A percentile compares a stretch with the other conserved stretches of the same genome.
Conservation (phyloP, 2,888 invertebrate genomes). For the Mesoligia furuncula region DNA sequence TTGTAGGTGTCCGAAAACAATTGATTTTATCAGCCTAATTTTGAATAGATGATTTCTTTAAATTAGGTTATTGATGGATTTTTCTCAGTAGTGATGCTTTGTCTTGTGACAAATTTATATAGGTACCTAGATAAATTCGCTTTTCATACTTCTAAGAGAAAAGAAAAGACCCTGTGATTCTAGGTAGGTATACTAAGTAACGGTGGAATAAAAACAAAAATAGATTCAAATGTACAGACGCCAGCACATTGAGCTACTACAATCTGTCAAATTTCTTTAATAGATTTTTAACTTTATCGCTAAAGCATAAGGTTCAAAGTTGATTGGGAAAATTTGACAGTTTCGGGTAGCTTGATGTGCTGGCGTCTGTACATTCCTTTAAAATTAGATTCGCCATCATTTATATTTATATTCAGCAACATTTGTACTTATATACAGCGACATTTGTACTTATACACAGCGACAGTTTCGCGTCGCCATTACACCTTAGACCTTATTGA, state of each 20-base stretch:
- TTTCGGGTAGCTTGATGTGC: too few relatives aligned
- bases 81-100: neutral
- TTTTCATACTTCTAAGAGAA: neutral
- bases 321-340: too few relatives aligned
- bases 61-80: neutral
- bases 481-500: conserved; percentile 6
- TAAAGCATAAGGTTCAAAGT: too few relatives aligned
- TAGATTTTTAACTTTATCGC: too few relatives aligned
- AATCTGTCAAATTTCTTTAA: too few relatives aligned
- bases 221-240: too few relatives aligned
- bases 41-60: neutral
- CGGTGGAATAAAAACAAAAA: too few relatives aligned
- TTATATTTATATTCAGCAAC: neutral
- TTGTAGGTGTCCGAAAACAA: neutral
- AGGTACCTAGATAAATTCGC: neutral
- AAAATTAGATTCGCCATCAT: neutral
- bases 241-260: too few relatives aligned
- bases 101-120: neutral
- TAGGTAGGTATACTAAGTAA: too few relatives aligned
- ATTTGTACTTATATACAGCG: neutral
- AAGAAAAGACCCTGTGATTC: neutral
- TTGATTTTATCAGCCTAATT: neutral
- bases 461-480: neutral
- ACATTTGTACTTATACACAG: neutral
- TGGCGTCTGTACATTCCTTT: too few relatives aligned